phyloP scores from a whole-genome alignment of 2,113 vertebrate species.

The Pachycephala philippinensis region DNA sequence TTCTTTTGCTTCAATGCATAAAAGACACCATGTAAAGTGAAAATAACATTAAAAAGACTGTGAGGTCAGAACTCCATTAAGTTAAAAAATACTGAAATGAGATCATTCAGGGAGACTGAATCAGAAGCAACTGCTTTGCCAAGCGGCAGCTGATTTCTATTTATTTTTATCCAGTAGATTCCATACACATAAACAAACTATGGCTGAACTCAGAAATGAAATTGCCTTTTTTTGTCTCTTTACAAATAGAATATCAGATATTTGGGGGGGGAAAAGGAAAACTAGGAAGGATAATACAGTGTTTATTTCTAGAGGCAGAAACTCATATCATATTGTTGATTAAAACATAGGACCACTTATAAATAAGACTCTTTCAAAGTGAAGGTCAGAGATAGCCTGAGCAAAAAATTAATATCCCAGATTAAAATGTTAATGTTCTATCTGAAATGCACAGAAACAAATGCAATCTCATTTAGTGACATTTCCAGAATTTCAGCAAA shows the following conservation, averaged over 20 bases:
- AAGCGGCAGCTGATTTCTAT: not conserved
- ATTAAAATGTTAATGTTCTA: constrained; percentile 42
- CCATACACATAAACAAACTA: not conserved
- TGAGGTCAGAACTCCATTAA: not conserved
- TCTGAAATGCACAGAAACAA: not conserved
- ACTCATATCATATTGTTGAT: not conserved
- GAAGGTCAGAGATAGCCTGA: constrained; percentile 38
- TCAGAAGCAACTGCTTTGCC: not conserved
- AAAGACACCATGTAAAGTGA: not conserved
- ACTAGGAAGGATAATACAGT: not conserved
- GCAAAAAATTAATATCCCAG: not conserved
- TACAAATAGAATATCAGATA: not conserved
- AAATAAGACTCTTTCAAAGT: not conserved
- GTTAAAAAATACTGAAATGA: not conserved
- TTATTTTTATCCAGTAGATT: not conserved
- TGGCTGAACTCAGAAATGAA: not conserved
- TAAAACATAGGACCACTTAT: not conserved
- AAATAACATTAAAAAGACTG: not conserved
- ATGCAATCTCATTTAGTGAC: not conserved
- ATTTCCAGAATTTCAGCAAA: not conserved
- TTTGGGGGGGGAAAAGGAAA: not conserved
- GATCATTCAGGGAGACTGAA: not conserved
- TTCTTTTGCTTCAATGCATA: not conserved
- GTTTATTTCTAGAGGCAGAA: not conserved
- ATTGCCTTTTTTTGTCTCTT: not conserved